phyloP scores from a whole-genome alignment of 1,140 invertebrate species.

The Heliconius eleuchia region DNA sequence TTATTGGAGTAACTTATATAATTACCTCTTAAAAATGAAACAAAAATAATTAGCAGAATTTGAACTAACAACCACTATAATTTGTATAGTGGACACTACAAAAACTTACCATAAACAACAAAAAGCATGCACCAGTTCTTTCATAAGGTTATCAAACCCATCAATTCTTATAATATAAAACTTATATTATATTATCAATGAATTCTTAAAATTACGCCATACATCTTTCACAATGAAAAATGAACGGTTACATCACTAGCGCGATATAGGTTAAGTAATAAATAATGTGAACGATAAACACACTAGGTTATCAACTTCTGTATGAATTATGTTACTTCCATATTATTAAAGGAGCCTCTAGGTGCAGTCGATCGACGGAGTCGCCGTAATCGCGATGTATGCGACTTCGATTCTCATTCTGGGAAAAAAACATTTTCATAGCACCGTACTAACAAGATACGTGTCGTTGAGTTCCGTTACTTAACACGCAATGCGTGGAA shows the following conservation, averaged over 20 bases:
- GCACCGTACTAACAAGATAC: too few species aligned
- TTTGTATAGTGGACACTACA: background rate
- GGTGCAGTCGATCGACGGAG: too few species aligned
- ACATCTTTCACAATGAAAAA: slow-evolving; percentile 14
- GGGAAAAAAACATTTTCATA: background rate
- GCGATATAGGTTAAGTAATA: slow-evolving; percentile 2
- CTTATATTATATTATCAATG: slow-evolving; percentile 1
- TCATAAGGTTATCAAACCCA: background rate
- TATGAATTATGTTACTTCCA: slow-evolving; percentile 1
- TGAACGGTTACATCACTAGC: background rate
- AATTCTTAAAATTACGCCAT: slow-evolving; percentile 12
- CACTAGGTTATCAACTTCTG: background rate
- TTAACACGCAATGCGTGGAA: too few species aligned
- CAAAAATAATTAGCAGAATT: too few species aligned
- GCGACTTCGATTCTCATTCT: too few species aligned
- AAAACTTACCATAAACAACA: background rate
- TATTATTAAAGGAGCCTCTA: background rate
- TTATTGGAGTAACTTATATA: too few species aligned
- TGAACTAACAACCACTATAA: background rate
- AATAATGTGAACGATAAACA: slow-evolving; percentile 4
- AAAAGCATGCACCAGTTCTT: background rate
- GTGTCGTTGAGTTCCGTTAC: too few species aligned
- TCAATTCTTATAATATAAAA: background rate
- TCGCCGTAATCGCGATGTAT: too few species aligned
- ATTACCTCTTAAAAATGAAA: too few species aligned